Conservation (phyloP, 1,140 invertebrate species). For the Trichonephila clavata region DNA sequence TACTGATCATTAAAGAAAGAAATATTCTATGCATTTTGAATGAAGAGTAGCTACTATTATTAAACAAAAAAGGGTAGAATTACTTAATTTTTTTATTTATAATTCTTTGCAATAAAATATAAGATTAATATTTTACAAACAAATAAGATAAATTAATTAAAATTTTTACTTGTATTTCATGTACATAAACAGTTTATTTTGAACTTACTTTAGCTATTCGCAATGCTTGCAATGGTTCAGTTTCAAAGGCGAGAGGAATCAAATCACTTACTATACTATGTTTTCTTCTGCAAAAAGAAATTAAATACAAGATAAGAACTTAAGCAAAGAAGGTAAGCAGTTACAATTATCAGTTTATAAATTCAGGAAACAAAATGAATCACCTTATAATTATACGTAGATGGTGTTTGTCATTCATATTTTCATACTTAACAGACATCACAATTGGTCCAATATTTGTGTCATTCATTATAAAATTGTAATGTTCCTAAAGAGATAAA, state of each 20-base stretch:
- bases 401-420: slow-evolving; percentile 91
- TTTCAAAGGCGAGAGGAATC: slow-evolving; percentile 87
- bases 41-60: no score
- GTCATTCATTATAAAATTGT: slow-evolving; percentile 93
- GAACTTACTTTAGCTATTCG: slow-evolving; percentile 89
- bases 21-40: no score
- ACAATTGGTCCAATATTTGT: slow-evolving; percentile 92
- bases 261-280: slow-evolving; percentile 92
- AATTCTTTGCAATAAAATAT: no score
- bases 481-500: slow-evolving; percentile 89
- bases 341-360: no score
- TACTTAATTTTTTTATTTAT: no score
- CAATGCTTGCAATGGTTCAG: slow-evolving; percentile 87
- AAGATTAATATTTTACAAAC: no score
- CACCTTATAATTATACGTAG: slow-evolving; percentile 88
- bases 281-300: slow-evolving; percentile 85
- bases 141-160: not conserved
- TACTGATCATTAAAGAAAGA: not conserved
- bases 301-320: not conserved
- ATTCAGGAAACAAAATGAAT: not conserved
- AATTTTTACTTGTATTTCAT: no score
- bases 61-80: no score
- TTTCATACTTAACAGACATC: slow-evolving; percentile 94
- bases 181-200: not conserved
- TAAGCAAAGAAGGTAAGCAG: no score